Conservation (phyloP, 1,140 invertebrate genomes). For the Bombus sylvicola region DNA sequence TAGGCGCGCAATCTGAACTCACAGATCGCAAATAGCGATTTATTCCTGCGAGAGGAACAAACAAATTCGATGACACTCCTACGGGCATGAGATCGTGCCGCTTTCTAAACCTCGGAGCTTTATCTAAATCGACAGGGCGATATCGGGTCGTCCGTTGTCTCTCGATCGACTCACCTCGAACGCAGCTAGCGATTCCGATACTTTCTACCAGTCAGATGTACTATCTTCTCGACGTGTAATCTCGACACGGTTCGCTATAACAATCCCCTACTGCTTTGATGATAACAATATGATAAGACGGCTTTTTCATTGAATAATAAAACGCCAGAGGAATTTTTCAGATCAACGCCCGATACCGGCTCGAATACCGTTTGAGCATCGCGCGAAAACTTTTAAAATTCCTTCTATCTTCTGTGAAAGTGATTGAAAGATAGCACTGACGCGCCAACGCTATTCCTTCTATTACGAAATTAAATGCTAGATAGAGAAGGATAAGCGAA, state of each 20-base stretch:
- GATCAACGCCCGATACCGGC: constrained; percentile 5
- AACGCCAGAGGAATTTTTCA: not conserved
- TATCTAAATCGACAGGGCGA: constrained; percentile 46
- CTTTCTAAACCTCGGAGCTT: constrained; percentile 44
- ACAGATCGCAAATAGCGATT: constrained; percentile 39
- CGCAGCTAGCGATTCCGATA: constrained; percentile 29
- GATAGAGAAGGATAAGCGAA: not conserved
- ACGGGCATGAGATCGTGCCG: constrained; percentile 11
- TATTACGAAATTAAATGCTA: not conserved
- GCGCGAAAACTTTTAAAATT: not conserved
- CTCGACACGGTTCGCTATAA: constrained; percentile 17
- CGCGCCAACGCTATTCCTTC: not conserved
- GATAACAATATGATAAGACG: constrained; percentile 26
- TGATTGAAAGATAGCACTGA: not conserved
- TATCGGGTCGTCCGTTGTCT: constrained; percentile 41
- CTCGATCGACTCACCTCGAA: constrained; percentile 20
- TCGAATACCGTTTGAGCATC: constrained; percentile 14
- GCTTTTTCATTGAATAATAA: constrained; percentile 39
- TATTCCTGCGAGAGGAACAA: constrained; percentile 32
- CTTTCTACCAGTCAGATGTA: constrained; percentile 33
- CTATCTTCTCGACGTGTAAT: constrained; percentile 23
- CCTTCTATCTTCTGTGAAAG: not conserved
- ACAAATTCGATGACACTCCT: constrained; percentile 54
- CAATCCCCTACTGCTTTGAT: constrained; percentile 21
- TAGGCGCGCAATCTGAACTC: not conserved